Evolutionary conservation across 2,888 invertebrate species (phyloP), one percentile per base, ranked within the genome.

Genomic region (Heliconius aoede): DNA sequence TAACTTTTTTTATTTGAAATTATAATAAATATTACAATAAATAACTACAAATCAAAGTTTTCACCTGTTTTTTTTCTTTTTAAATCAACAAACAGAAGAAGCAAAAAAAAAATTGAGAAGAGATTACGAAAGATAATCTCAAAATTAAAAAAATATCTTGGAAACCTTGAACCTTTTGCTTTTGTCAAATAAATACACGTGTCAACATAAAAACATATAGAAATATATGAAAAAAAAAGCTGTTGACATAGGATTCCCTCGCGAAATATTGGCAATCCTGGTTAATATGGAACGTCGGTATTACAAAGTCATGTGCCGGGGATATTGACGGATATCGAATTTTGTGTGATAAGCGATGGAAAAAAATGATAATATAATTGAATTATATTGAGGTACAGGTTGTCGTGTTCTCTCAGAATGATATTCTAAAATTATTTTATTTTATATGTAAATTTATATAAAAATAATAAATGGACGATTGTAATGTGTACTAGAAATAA

Each of bases 201-300:
- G 74, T 69, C 74, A 64, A 74, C 72, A 75, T 55, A 62, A 75
- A 67, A 76, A 67, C 40, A 64, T 76, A 78, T 69, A 78, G 30
- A 69, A 40, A 11, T 60, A 72, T 72, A 72, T 60, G 72, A 78
- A 77, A 77, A 76, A n/a, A 36, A 77, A 36, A 55, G 67, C 69
- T 79, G 77, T 79, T 77, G 72, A 73, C 75, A 73, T 65, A 71
- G 79, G 77, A 77, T 73, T 68, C 68, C 4, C n/a, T 60, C 55
- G 72, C 72, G 68, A 75, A 77, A 79, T 73, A 73, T 72, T 72
- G 72, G 72, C 74, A 77, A 79, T 79, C 74, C 74, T 74, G 72
- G 64, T 72, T 73, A 77, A 69, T 77, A 72, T 77, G 58, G 60
- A 69, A 51, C 32, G 26, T 74, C 51, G 62, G 65, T 69, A 77